phyloP scores from a whole-genome alignment of 2,888 invertebrate genomes.

The Thecophora atra region DNA sequence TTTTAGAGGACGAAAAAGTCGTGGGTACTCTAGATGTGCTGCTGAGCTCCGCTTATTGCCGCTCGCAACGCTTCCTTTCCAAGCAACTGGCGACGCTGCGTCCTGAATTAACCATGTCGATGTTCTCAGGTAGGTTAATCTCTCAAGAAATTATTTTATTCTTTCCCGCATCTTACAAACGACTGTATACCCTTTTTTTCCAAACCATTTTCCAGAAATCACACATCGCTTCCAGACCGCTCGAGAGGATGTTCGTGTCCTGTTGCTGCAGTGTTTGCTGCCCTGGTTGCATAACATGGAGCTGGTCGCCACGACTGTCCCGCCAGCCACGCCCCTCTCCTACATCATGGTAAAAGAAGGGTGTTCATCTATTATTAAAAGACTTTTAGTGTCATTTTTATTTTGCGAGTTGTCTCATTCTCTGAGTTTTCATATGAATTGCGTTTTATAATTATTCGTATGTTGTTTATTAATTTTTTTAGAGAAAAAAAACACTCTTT shows the following conservation, averaged over 20 bases:
- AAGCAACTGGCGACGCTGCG: slow-evolving; percentile 92
- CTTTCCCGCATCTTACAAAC: too few species aligned
- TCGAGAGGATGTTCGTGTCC: slow-evolving; percentile 88
- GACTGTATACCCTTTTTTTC: too few species aligned
- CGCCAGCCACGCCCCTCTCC: slow-evolving; percentile 85
- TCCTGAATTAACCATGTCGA: slow-evolving; percentile 98
- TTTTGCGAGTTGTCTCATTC: too few species aligned
- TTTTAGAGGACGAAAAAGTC: slow-evolving; percentile 64
- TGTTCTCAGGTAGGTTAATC: slow-evolving; percentile 89
- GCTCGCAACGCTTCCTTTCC: slow-evolving; percentile 92
- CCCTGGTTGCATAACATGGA: slow-evolving; percentile 99
- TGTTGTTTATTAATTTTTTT: too few species aligned
- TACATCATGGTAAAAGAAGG: slow-evolving; percentile 78
- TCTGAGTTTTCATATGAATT: too few species aligned
- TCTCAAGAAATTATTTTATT: too few species aligned
- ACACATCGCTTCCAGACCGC: slow-evolving; percentile 97
- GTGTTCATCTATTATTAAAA: slow-evolving; percentile 14
- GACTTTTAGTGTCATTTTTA: too few species aligned
- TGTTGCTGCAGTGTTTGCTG: slow-evolving; percentile 89
- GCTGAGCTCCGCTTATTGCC: slow-evolving; percentile 87
- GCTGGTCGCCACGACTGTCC: slow-evolving; percentile 94
- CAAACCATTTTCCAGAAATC: slow-evolving; percentile 78
- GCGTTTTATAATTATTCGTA: too few species aligned
- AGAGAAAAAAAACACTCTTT: too few species aligned
- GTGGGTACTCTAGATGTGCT: slow-evolving; percentile 83